Conservation (phyloP, 2,888 invertebrate species). For the Mythimna vitellina region DNA sequence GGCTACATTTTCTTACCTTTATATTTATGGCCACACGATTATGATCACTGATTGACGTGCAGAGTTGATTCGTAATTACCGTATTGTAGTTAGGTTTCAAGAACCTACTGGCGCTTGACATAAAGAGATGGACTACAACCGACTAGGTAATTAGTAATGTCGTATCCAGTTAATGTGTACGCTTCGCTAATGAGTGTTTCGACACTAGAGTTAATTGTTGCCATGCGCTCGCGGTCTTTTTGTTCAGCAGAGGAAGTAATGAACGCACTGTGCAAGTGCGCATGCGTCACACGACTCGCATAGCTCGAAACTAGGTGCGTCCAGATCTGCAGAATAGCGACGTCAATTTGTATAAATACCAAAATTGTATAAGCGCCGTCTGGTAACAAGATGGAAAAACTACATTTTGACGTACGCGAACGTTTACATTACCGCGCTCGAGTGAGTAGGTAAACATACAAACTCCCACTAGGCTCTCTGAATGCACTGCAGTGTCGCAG, state of each 20-base stretch:
- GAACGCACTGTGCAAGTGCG: constrained; percentile 12
- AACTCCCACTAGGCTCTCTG: neutral
- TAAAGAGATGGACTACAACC: neutral
- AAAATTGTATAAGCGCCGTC: too few relatives aligned
- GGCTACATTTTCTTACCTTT: neutral
- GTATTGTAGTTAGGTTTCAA: neutral
- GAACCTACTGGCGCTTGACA: neutral
- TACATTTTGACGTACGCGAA: too few relatives aligned
- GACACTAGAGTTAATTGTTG: constrained; percentile 53
- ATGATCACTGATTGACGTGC: neutral
- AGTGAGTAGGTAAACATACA: too few relatives aligned
- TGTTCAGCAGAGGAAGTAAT: constrained; percentile 47
- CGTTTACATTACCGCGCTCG: too few relatives aligned
- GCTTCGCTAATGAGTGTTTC: constrained; percentile 51
- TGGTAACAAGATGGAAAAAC: too few relatives aligned
- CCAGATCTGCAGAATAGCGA: too few relatives aligned
- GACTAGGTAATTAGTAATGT: constrained; percentile 10
- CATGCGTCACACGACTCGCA: constrained; percentile 41
- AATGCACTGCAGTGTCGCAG: constrained; percentile 9
- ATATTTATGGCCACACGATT: neutral
- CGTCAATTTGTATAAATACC: too few relatives aligned
- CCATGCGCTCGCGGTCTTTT: constrained; percentile 42
- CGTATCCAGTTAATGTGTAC: constrained; percentile 32
- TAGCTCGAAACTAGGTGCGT: neutral
- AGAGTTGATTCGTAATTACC: neutral